Conservation (phyloP, 2,888 invertebrate species). For the Diarsia rubi region DNA sequence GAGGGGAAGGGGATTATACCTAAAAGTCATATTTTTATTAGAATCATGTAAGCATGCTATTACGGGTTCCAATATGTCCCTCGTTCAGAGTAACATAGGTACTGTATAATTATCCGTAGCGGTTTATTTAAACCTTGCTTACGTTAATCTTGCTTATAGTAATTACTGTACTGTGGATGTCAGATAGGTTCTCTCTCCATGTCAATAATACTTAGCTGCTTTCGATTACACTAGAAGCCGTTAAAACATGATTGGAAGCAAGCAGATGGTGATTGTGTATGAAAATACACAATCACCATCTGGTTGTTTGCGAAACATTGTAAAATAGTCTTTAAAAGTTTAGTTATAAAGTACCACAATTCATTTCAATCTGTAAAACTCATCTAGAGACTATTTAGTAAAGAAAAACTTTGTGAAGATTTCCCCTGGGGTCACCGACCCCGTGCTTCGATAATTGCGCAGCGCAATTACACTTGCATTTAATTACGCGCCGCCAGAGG, state of each 20-base stretch:
- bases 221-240: neutral
- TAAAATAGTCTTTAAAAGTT: neutral
- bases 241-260: neutral
- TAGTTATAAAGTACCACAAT: neutral
- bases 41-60: too few species aligned
- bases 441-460: constrained; percentile 61
- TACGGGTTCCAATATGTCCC: too few species aligned
- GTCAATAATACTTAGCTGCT: neutral
- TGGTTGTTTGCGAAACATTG: too few species aligned
- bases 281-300: too few species aligned
- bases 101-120: too few species aligned
- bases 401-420: constrained; percentile 33
- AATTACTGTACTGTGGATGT: too few species aligned
- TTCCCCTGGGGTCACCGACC: constrained; percentile 56
- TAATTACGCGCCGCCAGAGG: constrained; percentile 71
- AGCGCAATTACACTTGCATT: constrained; percentile 73
- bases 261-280: neutral
- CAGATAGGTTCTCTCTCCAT: neutral
- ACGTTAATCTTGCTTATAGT: too few species aligned
- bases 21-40: too few species aligned
- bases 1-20: too few species aligned
- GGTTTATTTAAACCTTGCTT: too few species aligned
- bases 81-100: too few species aligned
- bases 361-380: neutral
- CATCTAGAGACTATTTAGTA: neutral